Evolutionary conservation across 2,797 vertebrate genomes (phyloP).

Genomic region (Artibeus lituratus): DNA sequence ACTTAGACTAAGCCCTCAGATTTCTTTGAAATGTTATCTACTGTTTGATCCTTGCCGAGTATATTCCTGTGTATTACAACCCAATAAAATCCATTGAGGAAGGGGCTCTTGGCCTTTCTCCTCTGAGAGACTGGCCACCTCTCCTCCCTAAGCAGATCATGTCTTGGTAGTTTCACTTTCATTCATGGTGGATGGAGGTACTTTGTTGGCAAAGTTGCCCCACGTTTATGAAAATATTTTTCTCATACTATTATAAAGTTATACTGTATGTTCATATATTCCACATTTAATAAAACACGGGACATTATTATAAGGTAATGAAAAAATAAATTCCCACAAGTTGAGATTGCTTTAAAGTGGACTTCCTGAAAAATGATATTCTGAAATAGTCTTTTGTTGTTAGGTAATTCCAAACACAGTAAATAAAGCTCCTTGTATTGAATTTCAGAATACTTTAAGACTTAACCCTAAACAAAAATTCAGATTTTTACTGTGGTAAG

Average conservation of each 20-base stretch:
- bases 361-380: conserved; percentile 7
- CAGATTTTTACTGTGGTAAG: conserved; percentile 3
- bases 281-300: conserved; percentile 5
- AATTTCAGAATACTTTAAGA: conserved; percentile 19
- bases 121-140: too few relatives aligned
- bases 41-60: too few relatives aligned
- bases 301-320: background rate
- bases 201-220: too few relatives aligned
- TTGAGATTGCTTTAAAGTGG: background rate
- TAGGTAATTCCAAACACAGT: background rate
- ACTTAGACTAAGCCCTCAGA: too few relatives aligned
- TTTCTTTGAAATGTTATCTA: too few relatives aligned
- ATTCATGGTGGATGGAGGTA: too few relatives aligned
- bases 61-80: too few relatives aligned
- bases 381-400: conserved; percentile 11
- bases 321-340: conserved; percentile 28
- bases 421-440: background rate
- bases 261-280: background rate
- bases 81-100: too few relatives aligned
- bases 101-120: too few relatives aligned
- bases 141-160: too few relatives aligned
- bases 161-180: too few relatives aligned
- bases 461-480: background rate
- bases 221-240: background rate
- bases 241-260: conserved; percentile 16